Evolutionary conservation across 2,888 invertebrate genomes (phyloP).

Genomic region (Beris morrisii): DNA sequence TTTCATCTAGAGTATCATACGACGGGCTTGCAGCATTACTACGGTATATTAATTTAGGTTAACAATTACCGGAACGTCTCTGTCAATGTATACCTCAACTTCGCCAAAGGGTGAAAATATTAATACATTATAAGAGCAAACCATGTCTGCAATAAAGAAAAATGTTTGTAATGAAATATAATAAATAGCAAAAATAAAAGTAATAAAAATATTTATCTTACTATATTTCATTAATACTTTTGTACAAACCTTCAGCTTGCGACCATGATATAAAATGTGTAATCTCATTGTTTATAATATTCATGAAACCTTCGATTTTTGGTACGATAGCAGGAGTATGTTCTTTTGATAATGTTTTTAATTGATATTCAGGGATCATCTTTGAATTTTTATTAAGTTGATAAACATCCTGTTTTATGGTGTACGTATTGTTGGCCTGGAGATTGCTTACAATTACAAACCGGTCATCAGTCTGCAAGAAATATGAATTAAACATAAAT

Average conservation of each 20-base stretch:
- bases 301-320: constrained; percentile 47
- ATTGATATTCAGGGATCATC: constrained; percentile 45
- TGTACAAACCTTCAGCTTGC: constrained; percentile 56
- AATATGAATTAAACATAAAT: neutral
- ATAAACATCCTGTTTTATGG: constrained; percentile 48
- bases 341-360: constrained; percentile 49
- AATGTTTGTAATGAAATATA: neutral
- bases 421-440: constrained; percentile 45
- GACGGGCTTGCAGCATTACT: constrained; percentile 42
- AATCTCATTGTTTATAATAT: constrained; percentile 41
- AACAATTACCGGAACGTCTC: too few species aligned
- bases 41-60: neutral
- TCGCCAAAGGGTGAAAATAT: too few species aligned
- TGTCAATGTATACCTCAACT: neutral
- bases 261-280: constrained; percentile 56
- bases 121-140: too few species aligned
- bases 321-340: constrained; percentile 54
- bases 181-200: neutral
- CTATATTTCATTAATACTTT: neutral
- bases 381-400: constrained; percentile 47
- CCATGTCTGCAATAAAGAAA: too few species aligned
- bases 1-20: too few species aligned
- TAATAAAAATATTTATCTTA: too few species aligned
- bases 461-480: constrained; percentile 48
- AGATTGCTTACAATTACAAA: constrained; percentile 49